These are phyloP conservation scores for Hypomecis atomaria DNA, from an alignment of 2,888 invertebrate genomes.

Conservation along the genomic window DNA sequence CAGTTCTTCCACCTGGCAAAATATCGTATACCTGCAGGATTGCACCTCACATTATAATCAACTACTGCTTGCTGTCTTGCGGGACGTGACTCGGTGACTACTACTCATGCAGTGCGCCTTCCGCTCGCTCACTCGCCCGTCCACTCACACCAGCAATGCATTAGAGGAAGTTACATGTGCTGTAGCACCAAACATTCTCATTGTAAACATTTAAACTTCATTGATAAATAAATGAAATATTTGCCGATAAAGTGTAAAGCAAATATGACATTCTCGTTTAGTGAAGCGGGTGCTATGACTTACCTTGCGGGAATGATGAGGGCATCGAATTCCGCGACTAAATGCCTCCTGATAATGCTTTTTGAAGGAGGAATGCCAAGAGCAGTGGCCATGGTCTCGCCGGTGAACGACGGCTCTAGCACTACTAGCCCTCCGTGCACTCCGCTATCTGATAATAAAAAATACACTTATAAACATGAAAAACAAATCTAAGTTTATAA, in stretches of 20 bases:
- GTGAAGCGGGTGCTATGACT: conserved; percentile 41
- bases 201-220: conserved; percentile 23
- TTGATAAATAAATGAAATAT: conserved; percentile 30
- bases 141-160: conserved; percentile 28
- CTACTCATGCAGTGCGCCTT: conserved; percentile 46
- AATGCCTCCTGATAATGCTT: conserved; percentile 95
- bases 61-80: conserved; percentile 79
- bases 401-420: conserved; percentile 96
- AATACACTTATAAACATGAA: background rate
- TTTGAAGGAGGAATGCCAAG: conserved; percentile 96
- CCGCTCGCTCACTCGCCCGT: conserved; percentile 26
- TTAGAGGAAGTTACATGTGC: conserved; percentile 30
- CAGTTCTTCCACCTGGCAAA: conserved; percentile 94
- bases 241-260: conserved; percentile 41
- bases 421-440: conserved; percentile 97
- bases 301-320: conserved; percentile 97
- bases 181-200: conserved; percentile 15
- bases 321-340: conserved; percentile 95
- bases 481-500: too few relatives aligned
- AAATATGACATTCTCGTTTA: conserved; percentile 58
- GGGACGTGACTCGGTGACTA: conserved; percentile 47
- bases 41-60: conserved; percentile 84
- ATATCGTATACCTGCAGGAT: conserved; percentile 91
- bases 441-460: conserved; percentile 89
- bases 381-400: conserved; percentile 97